These are phyloP conservation scores for Ibidorhyncha struthersii DNA, from an alignment of 2,113 vertebrate genomes.

Conservation along the genomic window DNA sequence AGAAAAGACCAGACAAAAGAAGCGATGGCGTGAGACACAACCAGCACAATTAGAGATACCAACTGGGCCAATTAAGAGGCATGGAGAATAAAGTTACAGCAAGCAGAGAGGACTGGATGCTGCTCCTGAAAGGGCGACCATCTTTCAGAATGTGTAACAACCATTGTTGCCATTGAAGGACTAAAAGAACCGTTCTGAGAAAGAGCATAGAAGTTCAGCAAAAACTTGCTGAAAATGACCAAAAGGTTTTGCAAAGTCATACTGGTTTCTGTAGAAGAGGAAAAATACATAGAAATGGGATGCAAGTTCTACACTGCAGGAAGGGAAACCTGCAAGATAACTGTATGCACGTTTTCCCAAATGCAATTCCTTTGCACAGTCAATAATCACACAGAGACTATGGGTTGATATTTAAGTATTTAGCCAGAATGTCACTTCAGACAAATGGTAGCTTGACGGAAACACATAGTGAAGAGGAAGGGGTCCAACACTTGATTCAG, in stretches of 20 bases:
- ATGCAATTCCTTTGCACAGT: not conserved
- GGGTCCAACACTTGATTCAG: not conserved
- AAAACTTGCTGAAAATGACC: not conserved
- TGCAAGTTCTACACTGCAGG: not conserved
- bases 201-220: not conserved
- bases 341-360: not conserved
- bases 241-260: not conserved
- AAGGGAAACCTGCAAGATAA: not conserved
- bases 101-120: not conserved
- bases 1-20: no score
- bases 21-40: no score
- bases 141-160: not conserved
- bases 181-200: not conserved
- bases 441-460: not conserved
- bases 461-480: fast-evolving
- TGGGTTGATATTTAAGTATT: not conserved
- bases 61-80: no score
- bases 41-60: no score
- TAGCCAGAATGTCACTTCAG: not conserved
- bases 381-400: not conserved
- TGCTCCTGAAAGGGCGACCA: not conserved
- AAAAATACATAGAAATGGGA: not conserved
- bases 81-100: not conserved
- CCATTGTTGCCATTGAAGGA: not conserved
- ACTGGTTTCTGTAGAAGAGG: not conserved